Conservation (phyloP, 2,797 vertebrate genomes). For the Brachyrhaphis roseni region DNA sequence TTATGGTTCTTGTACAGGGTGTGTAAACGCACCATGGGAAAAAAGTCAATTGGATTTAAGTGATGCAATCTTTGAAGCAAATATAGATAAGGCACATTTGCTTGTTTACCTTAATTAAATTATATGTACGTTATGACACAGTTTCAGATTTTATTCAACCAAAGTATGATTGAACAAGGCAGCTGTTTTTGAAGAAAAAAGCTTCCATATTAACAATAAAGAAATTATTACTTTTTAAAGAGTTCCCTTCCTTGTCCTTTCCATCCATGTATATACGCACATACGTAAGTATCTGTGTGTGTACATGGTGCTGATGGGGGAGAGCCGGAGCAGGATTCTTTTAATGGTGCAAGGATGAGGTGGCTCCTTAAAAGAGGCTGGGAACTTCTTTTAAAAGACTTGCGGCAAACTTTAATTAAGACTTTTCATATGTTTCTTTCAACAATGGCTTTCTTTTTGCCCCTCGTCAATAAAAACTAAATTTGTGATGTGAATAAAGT, state of each 20-base stretch:
- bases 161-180: not conserved
- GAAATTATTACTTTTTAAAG: not conserved
- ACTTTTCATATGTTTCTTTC: not conserved
- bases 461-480: not conserved
- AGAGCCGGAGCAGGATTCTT: not conserved
- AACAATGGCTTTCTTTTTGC: not conserved
- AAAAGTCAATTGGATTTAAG: slow-evolving; percentile 51
- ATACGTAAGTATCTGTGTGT: not conserved
- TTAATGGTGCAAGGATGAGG: not conserved
- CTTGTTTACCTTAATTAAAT: not conserved
- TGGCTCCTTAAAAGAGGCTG: not conserved
- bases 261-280: not conserved
- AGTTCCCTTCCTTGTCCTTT: not conserved
- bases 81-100: slow-evolving; percentile 22
- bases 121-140: not conserved
- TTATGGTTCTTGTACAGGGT: slow-evolving; percentile 56
- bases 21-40: slow-evolving; percentile 38
- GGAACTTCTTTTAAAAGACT: not conserved
- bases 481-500: not conserved
- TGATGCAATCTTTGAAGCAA: slow-evolving; percentile 40
- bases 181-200: not conserved
- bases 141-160: not conserved
- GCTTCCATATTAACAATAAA: not conserved
- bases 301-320: not conserved
- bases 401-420: not conserved